Base-by-base conservation (phyloP, 2,888 invertebrate genomes). In the Hyles lineata region DNA sequence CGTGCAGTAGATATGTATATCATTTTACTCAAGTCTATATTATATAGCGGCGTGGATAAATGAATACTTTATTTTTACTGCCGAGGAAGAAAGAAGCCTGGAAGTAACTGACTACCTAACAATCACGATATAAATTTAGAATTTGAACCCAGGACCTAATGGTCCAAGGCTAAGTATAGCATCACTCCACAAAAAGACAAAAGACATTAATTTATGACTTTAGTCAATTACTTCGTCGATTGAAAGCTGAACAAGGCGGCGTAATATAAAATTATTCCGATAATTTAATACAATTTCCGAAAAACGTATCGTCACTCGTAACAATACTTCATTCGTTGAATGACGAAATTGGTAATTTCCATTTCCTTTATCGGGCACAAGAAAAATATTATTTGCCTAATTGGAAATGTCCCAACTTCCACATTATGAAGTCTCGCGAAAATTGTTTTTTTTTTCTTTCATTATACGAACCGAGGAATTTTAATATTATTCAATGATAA, bases 381-480 rank as follows among this genome's bases (percentile, higher is more conserved):
- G 21, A 17, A 74, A 23, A 72, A 67, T 67, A 74, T 72, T 72
- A 73, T 32, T 60, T 71, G 50, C 25, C 55, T 71, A 71, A 73
- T 71, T 73, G 67, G 67, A 29, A 71, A 52, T 63, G 63, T 70
- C 59, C 67, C 35, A 72, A 74, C 70, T 74, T 72, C 61, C 58
- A 29, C 73, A 43, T 71, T 74, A 72, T 69, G 58, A 61, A 61
- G 29, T 70, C 70, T 35, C 61, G 50, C 58, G 50, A 63, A 72
- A 74, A 74, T 67, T 62, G 70, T 70, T 71, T 72, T 74, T 55
- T 70, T 72, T 62, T 21, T 70, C 61, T 73, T 73, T 73, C 70
- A 72, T 75, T 73, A 32, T 59, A 50, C 59, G 73, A 75, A 73
- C 71, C 63, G 70, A 73, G 70, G 73, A 73, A 75, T 73, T 75